Evolutionary conservation across 1,140 invertebrate species (phyloP), one percentile per base, ranked within the genome.

Genomic region (Hydropsyche tenuis): DNA sequence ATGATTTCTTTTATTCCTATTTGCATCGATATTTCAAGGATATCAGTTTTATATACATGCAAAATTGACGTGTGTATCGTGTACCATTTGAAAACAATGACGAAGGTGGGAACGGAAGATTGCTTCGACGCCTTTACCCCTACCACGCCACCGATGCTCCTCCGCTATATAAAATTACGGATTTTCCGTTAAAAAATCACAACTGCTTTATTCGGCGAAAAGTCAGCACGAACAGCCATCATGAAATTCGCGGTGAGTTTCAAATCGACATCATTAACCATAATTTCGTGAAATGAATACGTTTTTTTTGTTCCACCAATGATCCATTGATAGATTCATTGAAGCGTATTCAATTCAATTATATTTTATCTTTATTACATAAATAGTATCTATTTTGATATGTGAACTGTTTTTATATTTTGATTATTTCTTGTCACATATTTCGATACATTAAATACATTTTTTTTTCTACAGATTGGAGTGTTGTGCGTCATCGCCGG

Each of bases 81-180:
- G 56, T 60, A 60, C 23, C 12, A 22, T 60, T 23, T 9, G 56
- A 60, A 60, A 60, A 60, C 56, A 60, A 60, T 60, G 56, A 60
- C 56, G 56, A 27, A 60, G 56, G 56, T 60, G 56, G 18, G 18
- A 60, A 60, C 56, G 56, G 56, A 60, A 60, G 56, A 60, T 12
- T 60, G 23, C 20, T 60, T 60, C 56, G 56, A 25, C 56, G 48
- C 48, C 48, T 53, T 53, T 20, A 1, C 16, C 20, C 56, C 56
- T 22, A 60, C 56, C n/a, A 25, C 22, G 4, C 20, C 1, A 1
- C 56, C 7, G 23, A 14, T 23, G 22, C 56, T 23, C 56, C 12
- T 60, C n/a, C 56, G 23, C 56, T 60, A 60, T 60, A 60, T 60
- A 60, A 60, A 60, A 25, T 60, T 7, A 25, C 56, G 22, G 56